Base-by-base conservation (phyloP, 1,140 invertebrate species). In the Cyclargus thomasi region DNA sequence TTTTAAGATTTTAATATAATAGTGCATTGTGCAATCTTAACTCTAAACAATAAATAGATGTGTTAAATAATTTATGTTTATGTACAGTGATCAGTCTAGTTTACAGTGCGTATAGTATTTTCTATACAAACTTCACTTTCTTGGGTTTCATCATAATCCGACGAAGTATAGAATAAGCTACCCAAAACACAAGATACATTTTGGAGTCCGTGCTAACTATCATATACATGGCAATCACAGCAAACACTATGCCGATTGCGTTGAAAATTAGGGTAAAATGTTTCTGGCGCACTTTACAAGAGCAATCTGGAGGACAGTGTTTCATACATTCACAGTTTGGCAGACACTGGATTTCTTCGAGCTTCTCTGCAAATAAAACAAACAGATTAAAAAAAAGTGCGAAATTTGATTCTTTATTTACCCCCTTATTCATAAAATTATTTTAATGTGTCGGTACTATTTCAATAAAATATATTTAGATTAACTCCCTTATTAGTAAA, bases 101-200 rank as follows among this genome's bases (percentile, higher is more conserved):
- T 47, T 59, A 59, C 20, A 20, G 55, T 59, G 55, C 20, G 18
- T 17, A 20, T 57, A 67, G n/a, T 55, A 22, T 47, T 62, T 1
- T 62, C 22, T 62, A 72, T 16, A 72, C 75, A 39, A 62, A 70
- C 68, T 83, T 82, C 0, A 65, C 71, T 64, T 78, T 76, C 57
- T 78, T 85, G 1, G 80, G 75, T 67, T 79, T 85, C 6, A 72
- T 39, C 76, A 85, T 84, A 72, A 87, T 64, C 47, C 86, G 71
- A 53, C 86, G 75, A 6, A 88, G 68, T 7, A 89, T 74, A 5
- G 86, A 89, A 22, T 86, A 89, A 18, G 67, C 71, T 1, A 89
- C 67, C 86, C 86, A 89, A 64, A 89, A 86, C 17, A 85, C 67
- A 16, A 89, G 69, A 64, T 88, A 89, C 5, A 86, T 64, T 8